Percentiles rank a stretch among this genome's conserved stretches.
phyloP scores from a whole-genome alignment of 2,888 invertebrate genomes.

The Eupsilia transversa region DNA sequence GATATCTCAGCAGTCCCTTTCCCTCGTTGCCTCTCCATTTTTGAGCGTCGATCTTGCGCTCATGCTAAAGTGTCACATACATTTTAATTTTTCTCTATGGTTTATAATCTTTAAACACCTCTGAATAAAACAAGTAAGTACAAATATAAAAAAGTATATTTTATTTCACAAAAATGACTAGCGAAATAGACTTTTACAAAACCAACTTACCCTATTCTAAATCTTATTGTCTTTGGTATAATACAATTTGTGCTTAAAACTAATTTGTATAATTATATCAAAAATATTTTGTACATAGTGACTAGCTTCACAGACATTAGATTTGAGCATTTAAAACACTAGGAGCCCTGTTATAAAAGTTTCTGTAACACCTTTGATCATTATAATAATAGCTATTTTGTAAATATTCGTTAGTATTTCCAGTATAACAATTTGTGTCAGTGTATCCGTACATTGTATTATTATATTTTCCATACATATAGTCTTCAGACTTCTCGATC shows the following conservation, averaged over 20 bases:
- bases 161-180: constrained; percentile 82
- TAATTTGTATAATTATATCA: constrained; percentile 63
- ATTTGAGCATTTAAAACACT: constrained; percentile 86
- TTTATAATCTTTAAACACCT: not conserved
- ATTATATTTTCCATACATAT: constrained; percentile 75
- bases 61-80: not conserved
- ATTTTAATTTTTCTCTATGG: not conserved
- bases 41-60: rapidly evolving
- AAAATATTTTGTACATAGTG: constrained; percentile 67
- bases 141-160: constrained; percentile 74
- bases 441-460: constrained; percentile 76
- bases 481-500: constrained; percentile 76
- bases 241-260: constrained; percentile 54
- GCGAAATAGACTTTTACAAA: constrained; percentile 79
- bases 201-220: constrained; percentile 68
- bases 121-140: constrained; percentile 55
- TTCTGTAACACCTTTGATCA: constrained; percentile 84
- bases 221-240: constrained; percentile 79
- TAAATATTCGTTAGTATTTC: constrained; percentile 75
- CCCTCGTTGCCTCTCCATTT: not conserved
- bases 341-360: constrained; percentile 82
- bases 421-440: constrained; percentile 78
- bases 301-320: constrained; percentile 69
- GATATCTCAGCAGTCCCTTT: not conserved
- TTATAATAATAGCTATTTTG: constrained; percentile 82